Evolutionary conservation across 2,888 invertebrate species (phyloP).

Genomic region (Anorthoa munda): DNA sequence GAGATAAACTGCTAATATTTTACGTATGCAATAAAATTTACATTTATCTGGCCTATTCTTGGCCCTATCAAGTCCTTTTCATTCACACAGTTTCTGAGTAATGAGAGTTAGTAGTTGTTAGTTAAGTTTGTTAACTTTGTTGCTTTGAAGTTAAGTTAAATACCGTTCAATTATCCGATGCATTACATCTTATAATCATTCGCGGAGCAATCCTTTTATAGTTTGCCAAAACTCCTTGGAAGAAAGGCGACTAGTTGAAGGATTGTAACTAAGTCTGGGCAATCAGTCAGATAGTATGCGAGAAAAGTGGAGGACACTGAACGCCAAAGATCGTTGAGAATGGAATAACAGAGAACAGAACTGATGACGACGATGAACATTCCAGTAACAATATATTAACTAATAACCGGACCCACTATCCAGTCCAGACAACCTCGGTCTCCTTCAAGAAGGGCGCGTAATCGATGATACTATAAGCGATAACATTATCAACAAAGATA

Average conservation of each 20-base stretch:
- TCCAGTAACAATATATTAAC: constrained; percentile 19
- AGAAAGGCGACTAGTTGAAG: neutral
- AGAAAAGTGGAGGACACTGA: neutral
- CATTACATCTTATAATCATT: no score
- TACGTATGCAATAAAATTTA: neutral
- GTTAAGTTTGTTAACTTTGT: constrained; percentile 7
- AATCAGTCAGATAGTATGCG: neutral
- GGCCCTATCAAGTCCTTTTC: neutral
- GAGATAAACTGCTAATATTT: constrained; percentile 15
- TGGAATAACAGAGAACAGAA: neutral
- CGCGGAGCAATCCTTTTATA: no score
- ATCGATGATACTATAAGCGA: constrained; percentile 53
- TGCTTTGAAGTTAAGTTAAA: no score
- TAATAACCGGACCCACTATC: constrained; percentile 16
- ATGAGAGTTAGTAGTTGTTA: constrained; percentile 9
- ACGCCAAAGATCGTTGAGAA: neutral
- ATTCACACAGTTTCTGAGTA: constrained; percentile 8
- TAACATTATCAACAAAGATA: constrained; percentile 59
- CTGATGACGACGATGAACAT: constrained; percentile 2
- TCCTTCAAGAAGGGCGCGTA: constrained; percentile 58
- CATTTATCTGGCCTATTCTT: neutral
- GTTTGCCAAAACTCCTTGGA: no score
- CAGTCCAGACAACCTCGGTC: constrained; percentile 31
- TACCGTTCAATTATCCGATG: no score
- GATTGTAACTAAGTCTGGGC: no score